Percentiles rank a stretch among this genome's conserved stretches.
These are phyloP conservation scores for Orthonyx spaldingii DNA, from an alignment of 2,113 vertebrate genomes.

Conservation along the genomic window DNA sequence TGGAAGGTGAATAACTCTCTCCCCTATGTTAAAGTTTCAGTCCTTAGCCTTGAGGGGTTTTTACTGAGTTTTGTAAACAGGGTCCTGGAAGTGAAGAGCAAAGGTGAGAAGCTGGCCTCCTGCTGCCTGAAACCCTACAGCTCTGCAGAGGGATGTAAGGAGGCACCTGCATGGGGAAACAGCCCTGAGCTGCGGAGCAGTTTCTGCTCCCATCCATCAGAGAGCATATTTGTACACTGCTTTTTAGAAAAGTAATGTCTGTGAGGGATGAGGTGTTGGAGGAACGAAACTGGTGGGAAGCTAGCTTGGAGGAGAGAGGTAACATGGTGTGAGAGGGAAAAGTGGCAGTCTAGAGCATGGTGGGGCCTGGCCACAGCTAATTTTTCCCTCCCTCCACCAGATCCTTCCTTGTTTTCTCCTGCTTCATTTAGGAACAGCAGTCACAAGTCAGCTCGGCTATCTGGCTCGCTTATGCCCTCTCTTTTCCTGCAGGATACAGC, in stretches of 20 bases:
- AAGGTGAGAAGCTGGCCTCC: not conserved
- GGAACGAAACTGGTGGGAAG: not conserved
- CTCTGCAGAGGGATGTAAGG: not conserved
- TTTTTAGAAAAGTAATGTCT: not conserved
- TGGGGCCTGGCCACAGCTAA: not conserved
- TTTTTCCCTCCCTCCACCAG: not conserved
- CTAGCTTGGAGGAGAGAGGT: not conserved
- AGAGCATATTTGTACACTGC: fast-evolving
- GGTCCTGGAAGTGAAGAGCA: not conserved
- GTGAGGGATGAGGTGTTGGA: not conserved
- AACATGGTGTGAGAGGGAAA: not conserved
- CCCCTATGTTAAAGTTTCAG: not conserved
- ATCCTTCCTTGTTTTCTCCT: not conserved
- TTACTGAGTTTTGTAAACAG: not conserved
- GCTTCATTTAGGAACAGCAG: not conserved
- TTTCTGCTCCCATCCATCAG: not conserved
- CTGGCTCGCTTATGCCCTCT: not conserved
- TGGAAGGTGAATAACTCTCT: not conserved
- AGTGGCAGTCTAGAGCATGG: not conserved
- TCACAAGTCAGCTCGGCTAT: not conserved
- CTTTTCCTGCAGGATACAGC: not conserved
- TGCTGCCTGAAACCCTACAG: not conserved
- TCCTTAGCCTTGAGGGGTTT: not conserved
- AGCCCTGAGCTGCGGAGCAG: not conserved
- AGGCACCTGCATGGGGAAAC: fast-evolving